These are phyloP conservation scores for Rhombomys opimus DNA, from an alignment of 2,113 vertebrate genomes.

Conservation along the genomic window DNA sequence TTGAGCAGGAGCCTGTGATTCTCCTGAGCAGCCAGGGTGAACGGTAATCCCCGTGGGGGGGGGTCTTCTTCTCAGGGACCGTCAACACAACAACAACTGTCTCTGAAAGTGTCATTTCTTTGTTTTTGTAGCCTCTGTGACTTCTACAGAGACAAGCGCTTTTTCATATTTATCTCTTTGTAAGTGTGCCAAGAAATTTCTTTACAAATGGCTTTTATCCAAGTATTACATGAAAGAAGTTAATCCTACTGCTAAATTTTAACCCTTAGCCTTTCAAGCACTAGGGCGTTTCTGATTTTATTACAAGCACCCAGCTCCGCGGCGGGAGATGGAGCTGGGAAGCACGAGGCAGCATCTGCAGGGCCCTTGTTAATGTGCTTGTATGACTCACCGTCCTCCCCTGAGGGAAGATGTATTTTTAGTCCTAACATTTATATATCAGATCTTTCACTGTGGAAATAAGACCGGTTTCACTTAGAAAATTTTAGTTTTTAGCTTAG, in stretches of 20 bases:
- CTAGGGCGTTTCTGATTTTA: slow-evolving; percentile 72
- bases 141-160: slow-evolving; percentile 55
- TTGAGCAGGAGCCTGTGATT: slow-evolving; percentile 33
- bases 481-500: slow-evolving; percentile 15
- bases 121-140: slow-evolving; percentile 60
- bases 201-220: slow-evolving; percentile 76
- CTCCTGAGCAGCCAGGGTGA: background rate
- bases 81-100: slow-evolving; percentile 11
- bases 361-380: slow-evolving; percentile 73
- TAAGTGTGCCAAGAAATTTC: slow-evolving; percentile 72
- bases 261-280: slow-evolving; percentile 71
- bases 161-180: slow-evolving; percentile 72
- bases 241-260: slow-evolving; percentile 77
- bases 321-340: slow-evolving; percentile 45
- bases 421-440: slow-evolving; percentile 53
- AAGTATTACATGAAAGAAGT: slow-evolving; percentile 72
- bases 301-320: slow-evolving; percentile 31
- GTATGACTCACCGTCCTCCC: slow-evolving; percentile 49
- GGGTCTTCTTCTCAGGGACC: background rate
- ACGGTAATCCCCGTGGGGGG: background rate
- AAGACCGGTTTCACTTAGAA: slow-evolving; percentile 48
- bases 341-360: slow-evolving; percentile 57
- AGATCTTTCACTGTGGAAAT: slow-evolving; percentile 52
- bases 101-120: slow-evolving; percentile 57
- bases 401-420: slow-evolving; percentile 54